These are phyloP conservation scores for Gadus macrocephalus DNA, from an alignment of 2,113 vertebrate species.

Conservation along the genomic window DNA sequence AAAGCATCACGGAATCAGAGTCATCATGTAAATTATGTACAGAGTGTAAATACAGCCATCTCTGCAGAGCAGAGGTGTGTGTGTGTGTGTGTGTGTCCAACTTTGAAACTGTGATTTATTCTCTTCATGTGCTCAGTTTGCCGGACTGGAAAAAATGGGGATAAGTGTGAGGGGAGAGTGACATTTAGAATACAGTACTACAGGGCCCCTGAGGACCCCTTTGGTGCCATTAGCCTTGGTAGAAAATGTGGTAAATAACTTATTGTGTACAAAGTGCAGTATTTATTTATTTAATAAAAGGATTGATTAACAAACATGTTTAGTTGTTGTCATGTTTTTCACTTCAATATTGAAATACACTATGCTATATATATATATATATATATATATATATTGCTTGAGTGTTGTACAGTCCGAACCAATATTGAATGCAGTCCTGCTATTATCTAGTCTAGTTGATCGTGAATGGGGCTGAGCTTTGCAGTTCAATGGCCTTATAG, in stretches of 20 bases:
- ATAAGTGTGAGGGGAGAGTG: constrained; percentile 21
- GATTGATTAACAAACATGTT: constrained; percentile 42
- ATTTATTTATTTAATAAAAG: constrained; percentile 87
- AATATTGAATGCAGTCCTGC: too few species aligned
- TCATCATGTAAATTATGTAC: constrained; percentile 56
- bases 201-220: constrained; percentile 26
- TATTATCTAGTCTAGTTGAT: too few species aligned
- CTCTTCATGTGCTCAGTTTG: constrained; percentile 41
- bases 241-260: constrained; percentile 80
- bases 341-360: not conserved
- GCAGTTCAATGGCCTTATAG: too few species aligned
- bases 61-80: constrained; percentile 62
- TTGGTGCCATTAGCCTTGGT: constrained; percentile 45
- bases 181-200: constrained; percentile 15
- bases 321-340: not conserved
- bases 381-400: not conserved
- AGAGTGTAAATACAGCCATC: constrained; percentile 53
- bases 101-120: constrained; percentile 63
- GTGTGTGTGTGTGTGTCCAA: constrained; percentile 21
- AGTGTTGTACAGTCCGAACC: too few species aligned
- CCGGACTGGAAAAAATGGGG: constrained; percentile 26
- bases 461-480: too few species aligned
- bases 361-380: not conserved
- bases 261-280: constrained; percentile 93
- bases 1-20: constrained; percentile 51